Conservation (phyloP, 2,888 invertebrate genomes). For the Hybos culiciformis region DNA sequence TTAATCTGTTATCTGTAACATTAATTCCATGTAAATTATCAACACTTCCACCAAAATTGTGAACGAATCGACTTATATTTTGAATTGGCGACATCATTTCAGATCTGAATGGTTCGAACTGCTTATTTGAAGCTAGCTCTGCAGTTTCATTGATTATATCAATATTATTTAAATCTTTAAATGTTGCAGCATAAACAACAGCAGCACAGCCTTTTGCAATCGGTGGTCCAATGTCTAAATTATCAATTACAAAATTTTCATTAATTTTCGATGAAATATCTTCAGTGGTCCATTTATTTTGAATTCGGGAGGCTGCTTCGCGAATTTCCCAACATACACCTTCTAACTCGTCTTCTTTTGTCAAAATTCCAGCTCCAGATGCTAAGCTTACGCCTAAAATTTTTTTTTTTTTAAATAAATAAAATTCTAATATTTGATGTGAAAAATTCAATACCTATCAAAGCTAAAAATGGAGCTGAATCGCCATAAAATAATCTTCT, state of each 20-base stretch:
- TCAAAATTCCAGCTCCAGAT: slow-evolving; percentile 56
- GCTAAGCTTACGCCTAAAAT: slow-evolving; percentile 61
- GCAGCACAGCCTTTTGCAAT: slow-evolving; percentile 73
- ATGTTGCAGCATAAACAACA: slow-evolving; percentile 59
- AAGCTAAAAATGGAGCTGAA: slow-evolving; percentile 57
- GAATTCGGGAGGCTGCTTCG: slow-evolving; percentile 35
- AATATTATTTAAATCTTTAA: slow-evolving; percentile 16
- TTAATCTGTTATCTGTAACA: too few relatives aligned
- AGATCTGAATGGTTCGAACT: slow-evolving; percentile 9
- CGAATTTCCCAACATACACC: slow-evolving; percentile 66
- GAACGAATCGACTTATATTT: slow-evolving; percentile 33
- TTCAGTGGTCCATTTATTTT: slow-evolving; percentile 27
- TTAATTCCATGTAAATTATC: slow-evolving; percentile 30
- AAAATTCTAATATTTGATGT: too few relatives aligned
- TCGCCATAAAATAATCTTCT: slow-evolving; percentile 52
- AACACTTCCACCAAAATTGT: slow-evolving; percentile 32
- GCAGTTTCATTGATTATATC: slow-evolving; percentile 7
- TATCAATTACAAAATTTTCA: slow-evolving; percentile 39
- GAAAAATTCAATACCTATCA: too few relatives aligned
- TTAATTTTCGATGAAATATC: slow-evolving; percentile 32
- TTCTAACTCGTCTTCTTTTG: slow-evolving; percentile 63
- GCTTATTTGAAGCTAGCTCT: slow-evolving; percentile 2
- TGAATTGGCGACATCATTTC: slow-evolving; percentile 32
- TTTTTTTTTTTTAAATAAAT: too few relatives aligned
- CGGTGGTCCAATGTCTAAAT: slow-evolving; percentile 52